Base-by-base conservation (phyloP, 2,797 vertebrate species). In the Coendou prehensilis region DNA sequence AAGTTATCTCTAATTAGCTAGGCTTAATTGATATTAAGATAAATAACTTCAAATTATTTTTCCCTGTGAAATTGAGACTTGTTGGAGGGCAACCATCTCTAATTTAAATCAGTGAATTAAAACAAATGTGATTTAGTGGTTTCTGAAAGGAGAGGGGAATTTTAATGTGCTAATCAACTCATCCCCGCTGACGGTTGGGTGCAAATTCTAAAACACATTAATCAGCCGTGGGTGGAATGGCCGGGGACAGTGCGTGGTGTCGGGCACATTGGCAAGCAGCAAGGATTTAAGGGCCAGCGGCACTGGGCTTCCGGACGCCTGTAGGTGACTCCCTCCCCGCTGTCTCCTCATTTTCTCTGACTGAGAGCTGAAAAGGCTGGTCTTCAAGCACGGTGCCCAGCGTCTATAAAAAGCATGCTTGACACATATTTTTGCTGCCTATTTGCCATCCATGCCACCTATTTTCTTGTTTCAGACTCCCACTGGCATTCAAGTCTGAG, bases 101-200 rank as follows among this genome's bases (percentile, higher is more conserved):
- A 94, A 97, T 96, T 94, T 94, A 95, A 97, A 97, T 93, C 91
- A 91, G 91, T 84, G 96, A 96, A 80, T 96, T 86, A 95, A 94
- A 93, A 94, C 92, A 96, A 97, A 96, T 96, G 93, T 92, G 96
- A 97, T 97, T 96, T 97, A 86, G 90, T 91, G 75, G 89, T 76
- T 91, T 88, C 91, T 41, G 87, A 93, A 79, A 85, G 84, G 82
- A 96, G 69, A 97, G 93, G 85, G 17, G 81, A 78, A 59, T 92
- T 91, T 71, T 94, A 97, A 97, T 88, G 56, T 1, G 33, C 52
- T 87, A 87, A 93, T 94, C 97, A 88, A 59, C 81, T 93, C 94
- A 87, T 83, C 82, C 69, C 0, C 91, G 87, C 56, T 93, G 93
- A 94, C 56, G 33, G 85, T n/a, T 18, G 61, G 91, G 81, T 47